phyloP scores from a whole-genome alignment of 2,888 invertebrate species.

The Drosophila sordidapex region DNA sequence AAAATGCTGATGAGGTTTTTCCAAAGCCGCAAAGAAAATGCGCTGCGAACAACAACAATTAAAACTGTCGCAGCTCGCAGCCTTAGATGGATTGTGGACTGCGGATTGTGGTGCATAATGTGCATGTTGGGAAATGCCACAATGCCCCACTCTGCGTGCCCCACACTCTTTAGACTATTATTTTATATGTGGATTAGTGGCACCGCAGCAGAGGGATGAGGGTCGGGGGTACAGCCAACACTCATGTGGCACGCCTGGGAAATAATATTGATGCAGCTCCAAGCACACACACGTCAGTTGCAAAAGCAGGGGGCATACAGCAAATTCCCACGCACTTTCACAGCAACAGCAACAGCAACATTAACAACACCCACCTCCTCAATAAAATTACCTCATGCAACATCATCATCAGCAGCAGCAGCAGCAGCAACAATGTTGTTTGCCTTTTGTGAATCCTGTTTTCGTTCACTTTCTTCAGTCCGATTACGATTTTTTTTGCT shows the following conservation, averaged over 20 bases:
- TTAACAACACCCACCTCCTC: constrained; percentile 8
- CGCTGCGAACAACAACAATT: constrained; percentile 60
- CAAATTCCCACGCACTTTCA: constrained; percentile 66
- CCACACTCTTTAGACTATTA: constrained; percentile 36
- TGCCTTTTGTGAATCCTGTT: constrained; percentile 36
- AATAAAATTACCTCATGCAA: constrained; percentile 37
- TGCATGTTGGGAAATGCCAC: constrained; percentile 34
- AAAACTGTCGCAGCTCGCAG: constrained; percentile 69
- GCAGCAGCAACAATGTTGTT: constrained; percentile 20
- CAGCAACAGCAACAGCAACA: constrained; percentile 33
- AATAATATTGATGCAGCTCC: constrained; percentile 66
- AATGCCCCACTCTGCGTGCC: constrained; percentile 1
- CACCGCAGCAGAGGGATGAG: constrained; percentile 3
- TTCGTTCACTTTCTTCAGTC: constrained; percentile 39
- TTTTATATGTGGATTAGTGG: constrained; percentile 57
- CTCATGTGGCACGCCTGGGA: constrained; percentile 59
- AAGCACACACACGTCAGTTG: constrained; percentile 2
- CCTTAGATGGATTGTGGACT: constrained; percentile 63
- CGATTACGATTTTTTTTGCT: constrained; percentile 43
- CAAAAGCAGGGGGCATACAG: constrained; percentile 18
- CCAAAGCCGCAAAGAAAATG: constrained; percentile 55
- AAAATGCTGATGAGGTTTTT: constrained; percentile 62
- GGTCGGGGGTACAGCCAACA: constrained; percentile 5
- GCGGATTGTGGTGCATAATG: constrained; percentile 27
- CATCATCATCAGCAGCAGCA: constrained; percentile 34